Evolutionary conservation across 2,113 vertebrate genomes (phyloP), one percentile per base, ranked within the genome.

Genomic region (Carassius carassius): DNA sequence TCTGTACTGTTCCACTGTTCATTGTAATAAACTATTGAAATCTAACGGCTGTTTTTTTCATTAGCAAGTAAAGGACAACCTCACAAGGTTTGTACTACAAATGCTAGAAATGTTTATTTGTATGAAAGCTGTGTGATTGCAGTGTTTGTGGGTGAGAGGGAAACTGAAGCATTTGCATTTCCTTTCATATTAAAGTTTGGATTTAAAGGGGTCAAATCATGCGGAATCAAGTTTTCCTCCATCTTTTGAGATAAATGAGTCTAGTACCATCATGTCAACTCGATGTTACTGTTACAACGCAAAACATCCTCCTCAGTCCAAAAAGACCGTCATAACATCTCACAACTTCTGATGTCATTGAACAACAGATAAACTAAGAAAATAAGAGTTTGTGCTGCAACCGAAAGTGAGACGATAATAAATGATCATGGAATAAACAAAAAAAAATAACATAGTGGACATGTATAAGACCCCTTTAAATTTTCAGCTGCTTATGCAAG

Each of bases 11-110:
- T 96, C 95, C 94, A 90, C 94, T 95, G 94, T 75, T 70, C 85
- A 80, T 95, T 96, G 95, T 97, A 95, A 98, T 97, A 95, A 98
- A 98, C 96, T 91, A 91, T 95, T 92, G 95, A 96, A 97, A 95
- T 93, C 93, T 92, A 90, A 93, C 90, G 89, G 94, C 94, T 97
- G 96, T 47, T 94, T 98, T 94, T 95, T 97, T 97, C 94, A 86
- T 96, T 93, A 95, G 92, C 94, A 92, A 94, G 93, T 94, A 93
- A 94, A 94, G 88, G 94, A 95, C 93, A 93, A 90, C 56, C 93
- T 90, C 91, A 54, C 92, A 93, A 98, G 97, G 97, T 98, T 98
- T 96, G 96, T 98, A 97, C 93, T 90, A 12, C 94, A 94, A 94
- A 91, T 95, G 51, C 74, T 56, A 29, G 29, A 2, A 29, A 29